Evolutionary conservation across 1,140 invertebrate genomes (phyloP).

Genomic region (Metaphire vulgaris): DNA sequence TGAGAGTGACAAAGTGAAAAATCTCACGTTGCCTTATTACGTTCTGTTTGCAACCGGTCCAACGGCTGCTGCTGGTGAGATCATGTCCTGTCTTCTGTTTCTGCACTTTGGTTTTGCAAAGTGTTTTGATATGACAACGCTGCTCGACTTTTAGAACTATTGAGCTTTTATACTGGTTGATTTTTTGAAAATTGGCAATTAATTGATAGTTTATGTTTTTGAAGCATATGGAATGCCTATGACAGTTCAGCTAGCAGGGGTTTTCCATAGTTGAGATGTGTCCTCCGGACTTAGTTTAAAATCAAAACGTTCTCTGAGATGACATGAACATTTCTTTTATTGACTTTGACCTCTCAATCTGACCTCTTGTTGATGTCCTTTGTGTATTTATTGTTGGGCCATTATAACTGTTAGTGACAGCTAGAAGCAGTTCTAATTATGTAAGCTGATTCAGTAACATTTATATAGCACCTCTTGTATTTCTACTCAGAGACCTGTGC

Average conservation of each 20-base stretch:
- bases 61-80: not conserved
- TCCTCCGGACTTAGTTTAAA: too few species aligned
- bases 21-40: not conserved
- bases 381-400: too few species aligned
- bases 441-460: too few species aligned
- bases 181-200: not conserved
- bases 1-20: not conserved
- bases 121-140: not conserved
- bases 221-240: not conserved
- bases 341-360: too few species aligned
- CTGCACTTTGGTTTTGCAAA: not conserved
- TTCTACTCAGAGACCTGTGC: too few species aligned
- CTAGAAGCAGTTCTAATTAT: too few species aligned
- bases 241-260: not conserved
- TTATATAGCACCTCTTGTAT: too few species aligned
- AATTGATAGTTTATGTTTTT: not conserved
- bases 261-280: too few species aligned
- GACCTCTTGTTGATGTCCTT: too few species aligned
- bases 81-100: not conserved
- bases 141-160: not conserved
- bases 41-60: not conserved
- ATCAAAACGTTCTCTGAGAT: too few species aligned
- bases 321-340: too few species aligned
- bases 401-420: too few species aligned
- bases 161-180: not conserved